Evolutionary conservation across 2,113 vertebrate species (phyloP).

Genomic region (Dolichotis patagonum): DNA sequence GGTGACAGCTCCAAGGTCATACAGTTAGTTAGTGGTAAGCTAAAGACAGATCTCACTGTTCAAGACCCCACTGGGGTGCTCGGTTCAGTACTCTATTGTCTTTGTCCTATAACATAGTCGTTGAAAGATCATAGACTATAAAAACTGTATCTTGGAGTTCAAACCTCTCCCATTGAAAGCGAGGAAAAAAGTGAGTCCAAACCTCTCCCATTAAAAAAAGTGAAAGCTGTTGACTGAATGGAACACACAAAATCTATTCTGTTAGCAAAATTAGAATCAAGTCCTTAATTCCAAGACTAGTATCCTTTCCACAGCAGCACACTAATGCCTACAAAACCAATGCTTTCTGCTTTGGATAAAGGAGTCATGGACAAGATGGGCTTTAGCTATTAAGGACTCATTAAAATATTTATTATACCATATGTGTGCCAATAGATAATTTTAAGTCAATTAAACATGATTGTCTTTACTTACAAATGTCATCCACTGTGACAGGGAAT

Average conservation of each 20-base stretch:
- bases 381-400: conserved; percentile 39
- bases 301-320: not conserved
- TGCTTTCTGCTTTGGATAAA: conserved; percentile 6
- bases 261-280: not conserved
- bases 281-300: not conserved
- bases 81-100: not conserved
- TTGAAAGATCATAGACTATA: not conserved
- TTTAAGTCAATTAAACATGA: conserved; percentile 69
- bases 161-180: not conserved
- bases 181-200: not conserved
- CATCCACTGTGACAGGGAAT: conserved; percentile 82
- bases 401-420: conserved; percentile 39
- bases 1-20: not conserved
- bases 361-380: not conserved
- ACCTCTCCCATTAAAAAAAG: not conserved
- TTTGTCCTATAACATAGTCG: not conserved
- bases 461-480: conserved; percentile 81
- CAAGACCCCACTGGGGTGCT: not conserved
- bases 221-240: not conserved
- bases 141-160: not conserved
- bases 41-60: not conserved
- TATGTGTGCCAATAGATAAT: conserved; percentile 42
- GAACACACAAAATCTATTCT: not conserved
- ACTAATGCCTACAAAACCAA: not conserved
- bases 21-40: not conserved